Evolutionary conservation across 2,113 vertebrate species (phyloP).

Genomic region (Nerophis ophidion): DNA sequence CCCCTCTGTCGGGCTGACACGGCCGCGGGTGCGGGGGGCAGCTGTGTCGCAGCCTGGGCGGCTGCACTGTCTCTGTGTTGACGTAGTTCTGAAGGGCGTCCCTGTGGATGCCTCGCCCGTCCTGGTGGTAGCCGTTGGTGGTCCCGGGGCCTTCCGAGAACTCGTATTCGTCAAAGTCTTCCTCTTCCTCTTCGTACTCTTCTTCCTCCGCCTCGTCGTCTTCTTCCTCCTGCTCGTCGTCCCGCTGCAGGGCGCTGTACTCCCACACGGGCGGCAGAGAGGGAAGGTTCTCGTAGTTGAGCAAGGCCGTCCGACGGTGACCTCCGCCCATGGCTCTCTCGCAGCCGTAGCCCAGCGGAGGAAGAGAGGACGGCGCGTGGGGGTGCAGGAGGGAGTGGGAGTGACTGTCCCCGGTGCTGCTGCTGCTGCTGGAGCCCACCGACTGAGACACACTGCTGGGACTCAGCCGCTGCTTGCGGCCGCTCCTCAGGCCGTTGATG

Average conservation of each 20-base stretch:
- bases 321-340: constrained; percentile 65
- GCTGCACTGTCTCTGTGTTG: constrained; percentile 72
- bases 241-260: constrained; percentile 75
- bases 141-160: constrained; percentile 78
- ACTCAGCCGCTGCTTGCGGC: constrained; percentile 70
- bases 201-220: constrained; percentile 71
- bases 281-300: constrained; percentile 96
- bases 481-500: constrained; percentile 74
- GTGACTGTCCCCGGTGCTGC: constrained; percentile 74
- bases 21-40: constrained; percentile 64
- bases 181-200: constrained; percentile 74
- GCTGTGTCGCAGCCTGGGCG: constrained; percentile 55
- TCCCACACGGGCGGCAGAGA: constrained; percentile 93
- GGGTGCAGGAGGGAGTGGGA: constrained; percentile 65
- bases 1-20: constrained; percentile 63
- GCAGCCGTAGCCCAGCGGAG: constrained; percentile 66
- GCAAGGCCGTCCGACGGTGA: constrained; percentile 80
- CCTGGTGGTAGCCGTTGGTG: constrained; percentile 82
- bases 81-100: constrained; percentile 83
- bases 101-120: constrained; percentile 72
- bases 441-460: constrained; percentile 76
- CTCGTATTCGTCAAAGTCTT: constrained; percentile 77
- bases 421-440: constrained; percentile 76
- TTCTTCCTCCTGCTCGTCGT: constrained; percentile 75
- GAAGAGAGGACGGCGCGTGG: constrained; percentile 58